These are phyloP conservation scores for Dolichomitus sp. DNA, from an alignment of 2,888 invertebrate species.

Conservation along the genomic window DNA sequence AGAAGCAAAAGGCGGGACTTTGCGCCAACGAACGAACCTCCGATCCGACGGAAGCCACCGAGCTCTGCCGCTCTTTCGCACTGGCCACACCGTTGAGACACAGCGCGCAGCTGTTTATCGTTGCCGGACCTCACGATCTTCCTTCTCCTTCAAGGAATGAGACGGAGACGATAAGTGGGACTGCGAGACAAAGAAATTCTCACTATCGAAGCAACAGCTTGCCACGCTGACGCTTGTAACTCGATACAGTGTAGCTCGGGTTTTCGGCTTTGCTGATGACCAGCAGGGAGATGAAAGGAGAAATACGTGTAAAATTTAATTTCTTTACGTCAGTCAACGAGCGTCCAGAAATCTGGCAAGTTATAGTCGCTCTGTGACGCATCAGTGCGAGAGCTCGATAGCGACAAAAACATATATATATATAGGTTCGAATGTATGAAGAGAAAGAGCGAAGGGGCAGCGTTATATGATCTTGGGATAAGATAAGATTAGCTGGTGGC, in stretches of 20 bases:
- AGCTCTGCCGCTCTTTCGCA: conserved; percentile 62
- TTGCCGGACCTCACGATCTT: conserved; percentile 55
- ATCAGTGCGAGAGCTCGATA: conserved; percentile 11
- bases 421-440: conserved; percentile 6
- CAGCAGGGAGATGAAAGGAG: not conserved
- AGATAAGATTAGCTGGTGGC: conserved; percentile 81
- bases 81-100: conserved; percentile 50
- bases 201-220: conserved; percentile 27
- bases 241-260: conserved; percentile 17
- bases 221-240: conserved; percentile 38
- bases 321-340: conserved; percentile 30
- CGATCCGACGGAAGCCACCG: conserved; percentile 75
- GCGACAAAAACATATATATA: conserved; percentile 19
- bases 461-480: conserved; percentile 78
- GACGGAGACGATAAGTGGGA: conserved; percentile 2
- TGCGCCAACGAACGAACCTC: conserved; percentile 47
- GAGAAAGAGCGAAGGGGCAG: conserved; percentile 48
- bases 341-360: conserved; percentile 17
- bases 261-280: not conserved
- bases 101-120: conserved; percentile 70
- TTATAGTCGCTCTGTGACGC: not conserved
- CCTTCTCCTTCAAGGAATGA: conserved; percentile 19
- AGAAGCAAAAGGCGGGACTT: conserved; percentile 50
- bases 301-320: conserved; percentile 25
- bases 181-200: conserved; percentile 6